Evolutionary conservation across 2,113 vertebrate species (phyloP), one percentile per base, ranked within the genome.

Genomic region (Pachyramphus minor): DNA sequence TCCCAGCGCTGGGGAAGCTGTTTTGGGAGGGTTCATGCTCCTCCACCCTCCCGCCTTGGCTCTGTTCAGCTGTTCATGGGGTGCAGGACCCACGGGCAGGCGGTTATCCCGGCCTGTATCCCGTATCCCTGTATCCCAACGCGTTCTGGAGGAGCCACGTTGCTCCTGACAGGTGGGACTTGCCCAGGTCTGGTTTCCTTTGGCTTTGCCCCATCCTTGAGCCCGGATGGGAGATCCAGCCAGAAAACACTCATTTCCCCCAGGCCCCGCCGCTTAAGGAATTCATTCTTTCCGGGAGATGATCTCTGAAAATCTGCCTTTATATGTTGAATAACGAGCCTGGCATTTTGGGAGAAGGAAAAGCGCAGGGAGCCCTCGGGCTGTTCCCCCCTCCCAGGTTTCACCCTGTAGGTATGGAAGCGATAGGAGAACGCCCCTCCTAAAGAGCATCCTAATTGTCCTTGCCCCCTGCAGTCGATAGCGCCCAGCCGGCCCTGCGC

Each of bases 381-480:
- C 20, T 69, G 58, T 20, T 25, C 12, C 56, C 16, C 22, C 45
- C 44, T 22, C 33, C 60, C 25, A 1, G 1, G 18, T 67, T 60
- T 86, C 47, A 16, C 31, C 39, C 41, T 5, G 13, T 68, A 78
- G 84, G 71, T 15, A 20, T 27, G 25, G 53, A 58, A 75, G 33
- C 0, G 11, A 86, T 84, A 63, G n/a, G 67, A 94, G 69, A 87
- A 21, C 71, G 41, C 76, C 47, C 14, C 47, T 64, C 82, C 85
- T 93, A 94, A 97, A 93, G 93, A 98, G 41, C 49, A 84, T 92
- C 98, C 98, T 98, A 98, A 98, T 98, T 98, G 98, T 98, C 98
- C 98, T 98, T 98, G 98, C 98, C 94, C 96, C 97, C 95, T 97
- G 90, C 96, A 97, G 98, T 99, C 98, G 95, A 99, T 99, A 99